Evolutionary conservation across 2,888 invertebrate genomes (phyloP), one percentile per base, ranked within the genome.

Genomic region (Pristionchus arcanus): DNA sequence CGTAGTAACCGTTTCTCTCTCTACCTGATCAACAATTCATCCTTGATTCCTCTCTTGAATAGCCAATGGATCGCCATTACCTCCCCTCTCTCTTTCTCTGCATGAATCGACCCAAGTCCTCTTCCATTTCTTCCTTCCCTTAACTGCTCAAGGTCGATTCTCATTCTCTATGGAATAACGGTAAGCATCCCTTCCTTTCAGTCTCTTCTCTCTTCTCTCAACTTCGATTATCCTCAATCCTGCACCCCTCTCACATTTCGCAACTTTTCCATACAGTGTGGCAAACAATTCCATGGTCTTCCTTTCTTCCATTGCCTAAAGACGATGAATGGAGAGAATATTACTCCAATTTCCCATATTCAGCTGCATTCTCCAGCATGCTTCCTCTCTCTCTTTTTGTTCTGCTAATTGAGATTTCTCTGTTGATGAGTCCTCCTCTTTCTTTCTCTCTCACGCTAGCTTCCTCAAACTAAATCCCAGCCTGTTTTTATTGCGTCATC

Each of bases 81-180:
- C 87, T 87, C 59, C 88, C 16, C 53, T 88, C 87, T 74, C 88
- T 34, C n/a, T 16, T n/a, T 55, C 63, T 55, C 88, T 88, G 59
- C 49, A 68, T 87, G 66, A 49, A 81, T 68, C 87, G n/a, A 42
- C 68, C 37, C 85, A 16, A 87, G 84, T 84, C 84, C 84, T 84
- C 59, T 84, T 59, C 84, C 55, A 53, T 55, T 84, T 37, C 49
- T 83, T 59, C 84, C 42, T 83, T 28, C 83, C n/a, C 84, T 81
- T 28, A 81, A 81, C 81, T 81, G 81, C 49, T 16, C 81, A 81
- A 81, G 81, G 81, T 81, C 81, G 81, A 81, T 81, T 81, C 34
- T 49, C 81, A 81, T 81, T 81, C 81, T 81, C 81, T 81, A 53
- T 81, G 81, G 81, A 81, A 81, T 81, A 81, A 84, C 84, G 59